A percentile compares a stretch with the other conserved stretches of the same genome.
phyloP scores from a whole-genome alignment of 2,888 invertebrate genomes.

The Maniola hyperantus region DNA sequence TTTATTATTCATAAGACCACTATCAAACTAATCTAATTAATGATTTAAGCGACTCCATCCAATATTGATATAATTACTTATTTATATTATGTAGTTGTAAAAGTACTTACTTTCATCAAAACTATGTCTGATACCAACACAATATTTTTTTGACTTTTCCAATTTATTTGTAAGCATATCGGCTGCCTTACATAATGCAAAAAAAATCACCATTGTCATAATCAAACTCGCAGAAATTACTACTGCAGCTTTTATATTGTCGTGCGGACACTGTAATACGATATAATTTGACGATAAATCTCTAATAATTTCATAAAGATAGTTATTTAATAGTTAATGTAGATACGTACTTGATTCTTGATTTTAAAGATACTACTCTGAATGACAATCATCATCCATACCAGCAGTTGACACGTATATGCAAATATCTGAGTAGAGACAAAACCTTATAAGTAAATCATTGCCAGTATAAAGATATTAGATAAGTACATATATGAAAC shows the following conservation, averaged over 20 bases:
- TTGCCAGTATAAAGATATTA: neutral
- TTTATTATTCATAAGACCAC: constrained; percentile 14
- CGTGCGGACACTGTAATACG: neutral
- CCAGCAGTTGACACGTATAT: constrained; percentile 51
- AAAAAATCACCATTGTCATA: neutral
- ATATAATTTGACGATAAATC: neutral
- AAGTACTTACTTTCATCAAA: constrained; percentile 47
- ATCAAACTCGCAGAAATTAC: neutral
- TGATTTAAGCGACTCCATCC: neutral
- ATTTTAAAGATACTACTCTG: constrained; percentile 53
- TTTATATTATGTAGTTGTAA: neutral
- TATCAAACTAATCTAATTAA: neutral
- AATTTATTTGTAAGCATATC: constrained; percentile 46
- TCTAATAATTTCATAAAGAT: neutral
- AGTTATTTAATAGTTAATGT: neutral
- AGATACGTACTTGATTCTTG: constrained; percentile 9
- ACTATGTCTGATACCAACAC: constrained; percentile 48
- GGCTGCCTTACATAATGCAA: neutral
- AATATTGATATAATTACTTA: neutral
- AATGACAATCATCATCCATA: constrained; percentile 54
- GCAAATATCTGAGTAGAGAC: constrained; percentile 53
- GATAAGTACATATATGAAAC: too few species aligned
- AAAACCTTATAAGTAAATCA: neutral
- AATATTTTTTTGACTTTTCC: constrained; percentile 49
- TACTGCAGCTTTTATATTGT: neutral